A percentile compares a stretch with the other conserved stretches of the same genome.
phyloP scores from a whole-genome alignment of 2,113 vertebrate genomes.

The Monarcha castaneiventris region DNA sequence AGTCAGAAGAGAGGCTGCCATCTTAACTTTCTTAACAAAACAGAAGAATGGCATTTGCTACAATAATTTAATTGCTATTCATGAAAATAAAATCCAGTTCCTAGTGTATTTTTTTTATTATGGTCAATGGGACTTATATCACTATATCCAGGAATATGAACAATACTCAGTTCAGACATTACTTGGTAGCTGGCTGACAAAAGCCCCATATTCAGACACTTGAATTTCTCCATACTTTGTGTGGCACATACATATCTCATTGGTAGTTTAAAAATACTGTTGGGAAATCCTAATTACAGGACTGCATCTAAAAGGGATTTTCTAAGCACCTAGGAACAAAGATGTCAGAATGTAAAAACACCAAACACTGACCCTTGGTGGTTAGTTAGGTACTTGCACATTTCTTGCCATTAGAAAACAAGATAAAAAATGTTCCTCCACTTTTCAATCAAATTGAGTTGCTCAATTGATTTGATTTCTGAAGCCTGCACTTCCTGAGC shows the following conservation, averaged over 20 bases:
- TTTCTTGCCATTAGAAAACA: neutral
- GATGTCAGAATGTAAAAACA: slow-evolving; percentile 24
- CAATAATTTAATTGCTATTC: neutral
- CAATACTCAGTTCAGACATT: neutral
- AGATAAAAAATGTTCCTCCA: neutral
- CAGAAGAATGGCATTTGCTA: neutral
- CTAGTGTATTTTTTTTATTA: neutral
- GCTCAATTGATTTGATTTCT: neutral
- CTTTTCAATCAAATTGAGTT: neutral
- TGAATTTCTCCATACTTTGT: neutral
- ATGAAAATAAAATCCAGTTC: neutral
- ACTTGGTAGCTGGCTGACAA: neutral
- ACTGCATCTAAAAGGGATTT: neutral
- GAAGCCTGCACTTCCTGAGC: neutral
- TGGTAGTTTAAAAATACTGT: neutral
- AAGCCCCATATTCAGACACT: neutral
- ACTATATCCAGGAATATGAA: neutral
- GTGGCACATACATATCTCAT: neutral
- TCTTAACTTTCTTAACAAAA: neutral
- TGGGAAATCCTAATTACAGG: neutral
- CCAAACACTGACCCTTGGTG: slow-evolving; percentile 44
- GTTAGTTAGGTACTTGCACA: slow-evolving; percentile 41
- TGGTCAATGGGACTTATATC: neutral
- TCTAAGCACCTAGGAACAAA: slow-evolving; percentile 23
- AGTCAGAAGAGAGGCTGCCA: neutral